Conservation (phyloP, 2,888 invertebrate species). For the Hyposoter didymator region DNA sequence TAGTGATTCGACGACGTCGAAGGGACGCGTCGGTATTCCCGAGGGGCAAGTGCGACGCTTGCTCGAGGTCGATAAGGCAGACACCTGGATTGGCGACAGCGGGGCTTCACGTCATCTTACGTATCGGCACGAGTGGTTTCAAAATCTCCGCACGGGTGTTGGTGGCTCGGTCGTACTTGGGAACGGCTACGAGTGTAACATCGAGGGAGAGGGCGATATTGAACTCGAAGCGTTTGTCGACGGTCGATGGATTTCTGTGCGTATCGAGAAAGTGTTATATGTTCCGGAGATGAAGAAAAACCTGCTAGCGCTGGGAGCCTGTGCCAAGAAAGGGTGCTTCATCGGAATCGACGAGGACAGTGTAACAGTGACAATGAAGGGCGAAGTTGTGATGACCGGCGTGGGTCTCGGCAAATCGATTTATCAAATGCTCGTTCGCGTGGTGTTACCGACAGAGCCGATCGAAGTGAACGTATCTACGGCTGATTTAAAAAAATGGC, state of each 20-base stretch:
- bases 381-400: slow-evolving; percentile 55
- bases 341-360: slow-evolving; percentile 44
- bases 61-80: slow-evolving; percentile 59
- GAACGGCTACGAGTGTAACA: slow-evolving; percentile 54
- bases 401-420: slow-evolving; percentile 54
- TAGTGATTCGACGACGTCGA: slow-evolving; percentile 25
- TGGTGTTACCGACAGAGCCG: slow-evolving; percentile 47
- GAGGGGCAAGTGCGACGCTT: slow-evolving; percentile 39
- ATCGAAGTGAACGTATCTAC: slow-evolving; percentile 55
- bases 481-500: slow-evolving; percentile 61
- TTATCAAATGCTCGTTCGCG: slow-evolving; percentile 64
- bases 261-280: slow-evolving; percentile 56
- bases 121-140: slow-evolving; percentile 68
- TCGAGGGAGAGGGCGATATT: slow-evolving; percentile 58
- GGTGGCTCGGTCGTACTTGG: slow-evolving; percentile 61
- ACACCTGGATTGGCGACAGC: slow-evolving; percentile 66
- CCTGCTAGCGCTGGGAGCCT: slow-evolving; percentile 55
- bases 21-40: slow-evolving; percentile 43
- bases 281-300: slow-evolving; percentile 66
- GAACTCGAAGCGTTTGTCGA: slow-evolving; percentile 61
- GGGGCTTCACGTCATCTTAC: slow-evolving; percentile 65
- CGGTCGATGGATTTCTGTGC: slow-evolving; percentile 59
- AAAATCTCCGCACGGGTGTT: slow-evolving; percentile 54
- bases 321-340: slow-evolving; percentile 55
- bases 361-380: slow-evolving; percentile 44